Evolutionary conservation across 2,113 vertebrate species (phyloP), one percentile per base, ranked within the genome.

Genomic region (Triplophysa tibetana): DNA sequence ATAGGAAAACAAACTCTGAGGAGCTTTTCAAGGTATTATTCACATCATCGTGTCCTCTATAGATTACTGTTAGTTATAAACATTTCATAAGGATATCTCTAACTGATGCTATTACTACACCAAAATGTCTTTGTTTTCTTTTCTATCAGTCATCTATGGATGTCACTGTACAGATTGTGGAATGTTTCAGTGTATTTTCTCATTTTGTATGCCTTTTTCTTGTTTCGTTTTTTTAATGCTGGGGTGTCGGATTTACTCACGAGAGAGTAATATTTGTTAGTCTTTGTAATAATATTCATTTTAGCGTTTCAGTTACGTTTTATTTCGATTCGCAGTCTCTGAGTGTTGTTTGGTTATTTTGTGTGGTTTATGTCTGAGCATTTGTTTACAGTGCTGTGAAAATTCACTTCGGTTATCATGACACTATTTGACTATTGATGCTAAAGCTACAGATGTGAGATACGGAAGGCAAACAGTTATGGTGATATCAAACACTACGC

Each of bases 151-250:
- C 89, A 89, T 93, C 79, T 87, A 89, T 92, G 92, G 92, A 93
- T 93, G 92, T 94, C 92, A 90, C 88, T 93, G 91, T 94, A 93
- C 92, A 93, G 91, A 91, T 93, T 92, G 92, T 93, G 92, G 92
- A 93, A 93, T 91, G 90, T 93, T 92, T 92, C 87, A 89, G 86
- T 85, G 82, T 90, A 86, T 91, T 89, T 83, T 89, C 86, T 86
- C 75, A 85, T 89, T 92, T 92, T 92, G 89, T 91, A 91, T 67
- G 45, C 17, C 58, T 33, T 86, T 87, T 77, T 88, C 88, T 70
- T 4, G 33, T 67, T 83, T 85, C 81, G 33, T 56, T 86, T 88
- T 92, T 77, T 86, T 24, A 90, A 91, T 50, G 58, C 58, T 81
- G 62, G 70, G 86, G 84, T 86, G 82, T 90, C 87, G 70, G 77